Evolutionary conservation across 2,888 invertebrate genomes (phyloP).

Genomic region (Eledone cirrhosa): DNA sequence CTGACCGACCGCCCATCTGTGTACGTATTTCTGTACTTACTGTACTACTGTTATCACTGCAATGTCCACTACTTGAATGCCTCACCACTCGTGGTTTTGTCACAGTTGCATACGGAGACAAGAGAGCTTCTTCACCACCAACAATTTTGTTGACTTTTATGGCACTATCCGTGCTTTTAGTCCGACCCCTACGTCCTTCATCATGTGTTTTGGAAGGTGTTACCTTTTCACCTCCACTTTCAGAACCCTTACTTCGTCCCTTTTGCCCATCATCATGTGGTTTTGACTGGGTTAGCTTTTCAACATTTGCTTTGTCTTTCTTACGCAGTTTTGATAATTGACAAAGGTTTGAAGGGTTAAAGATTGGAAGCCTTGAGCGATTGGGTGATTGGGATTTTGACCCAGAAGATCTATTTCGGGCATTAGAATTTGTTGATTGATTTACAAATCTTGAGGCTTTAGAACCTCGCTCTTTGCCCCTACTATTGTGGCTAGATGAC

Average conservation of each 20-base stretch:
- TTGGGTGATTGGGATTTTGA: slow-evolving; percentile 46
- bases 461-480: slow-evolving; percentile 40
- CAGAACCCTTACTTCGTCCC: slow-evolving; percentile 36
- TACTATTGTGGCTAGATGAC: slow-evolving; percentile 29
- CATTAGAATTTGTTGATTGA: slow-evolving; percentile 35
- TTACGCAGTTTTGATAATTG: slow-evolving; percentile 49
- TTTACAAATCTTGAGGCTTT: slow-evolving; percentile 37
- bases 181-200: too few species aligned
- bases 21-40: slow-evolving; percentile 54
- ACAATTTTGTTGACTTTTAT: slow-evolving; percentile 43
- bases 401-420: slow-evolving; percentile 35
- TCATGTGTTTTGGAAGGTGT: too few species aligned
- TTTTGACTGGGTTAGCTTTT: neutral
- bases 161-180: too few species aligned
- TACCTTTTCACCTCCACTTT: neutral
- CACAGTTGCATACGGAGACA: slow-evolving; percentile 67
- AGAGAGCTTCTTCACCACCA: slow-evolving; percentile 54
- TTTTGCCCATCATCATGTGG: neutral
- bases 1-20: slow-evolving; percentile 54
- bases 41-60: slow-evolving; percentile 64
- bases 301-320: slow-evolving; percentile 48
- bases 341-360: slow-evolving; percentile 44
- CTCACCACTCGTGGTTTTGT: slow-evolving; percentile 64
- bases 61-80: slow-evolving; percentile 67
- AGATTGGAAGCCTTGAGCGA: slow-evolving; percentile 47